Evolutionary conservation across 1,140 invertebrate species (phyloP).

Genomic region (Zaprionus inermis): DNA sequence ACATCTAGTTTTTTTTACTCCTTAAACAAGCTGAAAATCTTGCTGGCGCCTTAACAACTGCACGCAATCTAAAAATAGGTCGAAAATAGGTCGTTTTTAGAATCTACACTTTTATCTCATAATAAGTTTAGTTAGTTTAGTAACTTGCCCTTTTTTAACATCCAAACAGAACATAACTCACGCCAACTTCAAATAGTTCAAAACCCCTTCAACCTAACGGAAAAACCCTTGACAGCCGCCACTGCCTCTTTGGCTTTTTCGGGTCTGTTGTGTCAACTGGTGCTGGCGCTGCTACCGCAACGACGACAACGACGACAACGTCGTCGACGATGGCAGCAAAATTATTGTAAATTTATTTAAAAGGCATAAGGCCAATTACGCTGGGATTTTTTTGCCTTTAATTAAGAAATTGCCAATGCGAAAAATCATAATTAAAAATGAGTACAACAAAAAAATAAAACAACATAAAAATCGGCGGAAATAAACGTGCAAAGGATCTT

Average conservation of each 20-base stretch:
- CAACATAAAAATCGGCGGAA: neutral
- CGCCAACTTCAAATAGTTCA: neutral
- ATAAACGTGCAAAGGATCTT: slow-evolving; percentile 56
- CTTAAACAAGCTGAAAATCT: no score
- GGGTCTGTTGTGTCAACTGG: slow-evolving; percentile 10
- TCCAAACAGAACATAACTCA: neutral
- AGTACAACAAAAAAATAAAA: slow-evolving; percentile 40
- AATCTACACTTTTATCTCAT: no score
- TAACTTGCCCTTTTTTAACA: neutral
- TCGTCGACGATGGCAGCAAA: slow-evolving; percentile 44
- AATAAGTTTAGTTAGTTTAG: no score
- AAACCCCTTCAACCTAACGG: neutral
- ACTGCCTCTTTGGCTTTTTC: slow-evolving; percentile 1
- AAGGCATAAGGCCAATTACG: slow-evolving; percentile 72
- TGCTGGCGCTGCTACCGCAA: neutral
- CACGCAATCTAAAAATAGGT: no score
- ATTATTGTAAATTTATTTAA: slow-evolving; percentile 77
- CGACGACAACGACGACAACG: neutral
- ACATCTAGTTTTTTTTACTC: no score
- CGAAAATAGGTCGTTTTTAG: no score
- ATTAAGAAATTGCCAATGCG: slow-evolving; percentile 79
- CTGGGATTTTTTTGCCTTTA: slow-evolving; percentile 45
- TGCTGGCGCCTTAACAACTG: no score
- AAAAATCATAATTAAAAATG: slow-evolving; percentile 81
- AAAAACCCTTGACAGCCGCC: slow-evolving; percentile 8